A percentile compares a stretch with the other conserved stretches of the same genome.
phyloP scores from a whole-genome alignment of 2,888 invertebrate genomes.

The Harpalus rufipes region DNA sequence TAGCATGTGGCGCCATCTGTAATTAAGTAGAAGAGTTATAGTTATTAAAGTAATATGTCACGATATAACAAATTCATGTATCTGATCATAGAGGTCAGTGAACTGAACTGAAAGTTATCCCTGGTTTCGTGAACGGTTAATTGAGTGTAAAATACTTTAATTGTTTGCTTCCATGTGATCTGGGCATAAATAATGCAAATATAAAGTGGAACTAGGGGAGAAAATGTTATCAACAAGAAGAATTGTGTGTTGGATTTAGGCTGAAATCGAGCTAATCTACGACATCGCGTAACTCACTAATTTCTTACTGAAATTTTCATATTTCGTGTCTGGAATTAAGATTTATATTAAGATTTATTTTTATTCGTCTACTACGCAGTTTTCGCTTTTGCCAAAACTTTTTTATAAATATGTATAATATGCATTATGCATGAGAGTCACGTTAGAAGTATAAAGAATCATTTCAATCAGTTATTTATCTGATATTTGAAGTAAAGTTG shows the following conservation, averaged over 20 bases:
- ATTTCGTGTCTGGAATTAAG: constrained; percentile 33
- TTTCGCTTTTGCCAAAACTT: not conserved
- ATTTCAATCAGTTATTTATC: no score
- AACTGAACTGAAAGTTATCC: not conserved
- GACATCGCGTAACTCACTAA: constrained; percentile 23
- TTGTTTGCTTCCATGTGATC: constrained; percentile 19
- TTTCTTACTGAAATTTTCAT: constrained; percentile 31
- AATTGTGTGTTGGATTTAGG: constrained; percentile 22
- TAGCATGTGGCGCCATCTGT: not conserved
- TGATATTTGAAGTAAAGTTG: not conserved
- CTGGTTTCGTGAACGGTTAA: not conserved
- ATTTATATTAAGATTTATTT: constrained; percentile 12
- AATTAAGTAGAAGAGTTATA: not conserved
- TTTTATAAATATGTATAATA: not conserved
- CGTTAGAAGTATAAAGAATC: not conserved
- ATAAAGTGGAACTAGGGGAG: not conserved
- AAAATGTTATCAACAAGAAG: not conserved
- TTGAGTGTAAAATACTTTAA: constrained; percentile 40
- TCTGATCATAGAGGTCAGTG: constrained; percentile 25
- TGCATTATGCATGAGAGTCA: not conserved
- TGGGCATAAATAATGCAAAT: constrained; percentile 29
- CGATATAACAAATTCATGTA: not conserved
- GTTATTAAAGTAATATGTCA: constrained; percentile 17
- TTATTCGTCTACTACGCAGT: not conserved
- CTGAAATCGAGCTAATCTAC: constrained; percentile 15